A percentile compares a stretch with the other conserved stretches of the same genome.
phyloP scores from a whole-genome alignment of 2,113 vertebrate species.

The Cnemophilus loriae region DNA sequence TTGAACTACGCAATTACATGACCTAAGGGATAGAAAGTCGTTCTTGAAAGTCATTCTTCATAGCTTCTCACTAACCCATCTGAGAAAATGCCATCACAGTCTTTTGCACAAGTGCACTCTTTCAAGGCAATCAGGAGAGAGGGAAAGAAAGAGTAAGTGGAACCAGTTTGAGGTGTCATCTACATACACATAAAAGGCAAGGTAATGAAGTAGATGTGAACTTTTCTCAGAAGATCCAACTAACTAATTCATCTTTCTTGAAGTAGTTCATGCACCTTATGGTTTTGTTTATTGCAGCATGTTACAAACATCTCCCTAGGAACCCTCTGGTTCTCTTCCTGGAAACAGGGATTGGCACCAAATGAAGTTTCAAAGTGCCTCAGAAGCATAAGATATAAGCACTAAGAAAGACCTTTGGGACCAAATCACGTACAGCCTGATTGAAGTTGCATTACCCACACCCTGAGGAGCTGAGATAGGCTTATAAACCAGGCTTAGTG shows the following conservation, averaged over 20 bases:
- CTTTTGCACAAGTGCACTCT: background rate
- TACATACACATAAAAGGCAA: conserved; percentile 27
- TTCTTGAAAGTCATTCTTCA: conserved; percentile 1
- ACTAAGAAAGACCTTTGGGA: conserved; percentile 7
- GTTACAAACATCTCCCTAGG: background rate
- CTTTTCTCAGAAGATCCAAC: background rate
- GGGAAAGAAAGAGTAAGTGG: background rate
- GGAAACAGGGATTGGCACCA: conserved; percentile 10
- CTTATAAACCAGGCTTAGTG: background rate
- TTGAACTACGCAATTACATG: background rate
- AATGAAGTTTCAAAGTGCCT: conserved; percentile 18
- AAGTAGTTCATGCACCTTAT: conserved; percentile 53
- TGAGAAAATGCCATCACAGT: background rate
- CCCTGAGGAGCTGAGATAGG: background rate
- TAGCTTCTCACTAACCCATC: background rate
- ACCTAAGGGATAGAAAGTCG: background rate
- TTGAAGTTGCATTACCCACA: background rate
- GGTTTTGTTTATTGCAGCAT: conserved; percentile 50
- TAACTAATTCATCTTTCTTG: conserved; percentile 44
- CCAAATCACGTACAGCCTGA: background rate
- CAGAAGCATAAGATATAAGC: conserved; percentile 18
- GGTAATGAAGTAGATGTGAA: conserved; percentile 3
- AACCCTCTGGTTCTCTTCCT: conserved; percentile 1
- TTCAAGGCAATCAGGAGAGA: background rate
- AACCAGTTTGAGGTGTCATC: background rate